These are phyloP conservation scores for Galerucella calmariensis DNA, from an alignment of 2,888 invertebrate species.

Conservation along the genomic window DNA sequence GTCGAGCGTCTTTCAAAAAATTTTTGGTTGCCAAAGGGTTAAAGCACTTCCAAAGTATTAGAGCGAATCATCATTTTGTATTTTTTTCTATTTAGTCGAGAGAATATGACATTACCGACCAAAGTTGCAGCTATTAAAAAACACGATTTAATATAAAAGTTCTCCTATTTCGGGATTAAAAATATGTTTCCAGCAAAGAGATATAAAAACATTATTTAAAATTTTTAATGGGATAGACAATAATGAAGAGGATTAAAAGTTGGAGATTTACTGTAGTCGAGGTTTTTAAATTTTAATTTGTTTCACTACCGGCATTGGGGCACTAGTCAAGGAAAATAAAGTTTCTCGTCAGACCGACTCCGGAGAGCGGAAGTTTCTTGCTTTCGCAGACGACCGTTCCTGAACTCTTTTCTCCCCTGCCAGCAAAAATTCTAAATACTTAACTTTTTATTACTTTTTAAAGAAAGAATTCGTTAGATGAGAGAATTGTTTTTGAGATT, in stretches of 20 bases:
- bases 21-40: too few relatives aligned
- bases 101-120: background rate
- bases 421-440: constrained; percentile 32
- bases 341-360: constrained; percentile 33
- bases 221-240: constrained; percentile 8
- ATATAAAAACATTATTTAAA: background rate
- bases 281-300: constrained; percentile 13
- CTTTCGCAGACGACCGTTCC: constrained; percentile 16
- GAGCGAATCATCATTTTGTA: background rate
- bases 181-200: background rate
- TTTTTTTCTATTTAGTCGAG: background rate
- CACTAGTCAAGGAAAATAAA: constrained; percentile 28
- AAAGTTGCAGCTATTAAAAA: background rate
- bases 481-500: constrained; percentile 13
- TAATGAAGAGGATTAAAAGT: constrained; percentile 10
- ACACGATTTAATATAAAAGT: background rate
- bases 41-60: too few relatives aligned
- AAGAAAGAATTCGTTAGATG: constrained; percentile 22
- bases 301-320: constrained; percentile 13
- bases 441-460: constrained; percentile 28
- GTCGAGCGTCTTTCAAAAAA: too few relatives aligned
- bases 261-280: background rate
- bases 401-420: constrained; percentile 12
- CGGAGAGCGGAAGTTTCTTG: constrained; percentile 33
- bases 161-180: constrained; percentile 3